Percentiles rank a stretch among this genome's conserved stretches.
These are phyloP conservation scores for Cephalotes varians DNA, from an alignment of 2,888 invertebrate genomes.

Conservation along the genomic window DNA sequence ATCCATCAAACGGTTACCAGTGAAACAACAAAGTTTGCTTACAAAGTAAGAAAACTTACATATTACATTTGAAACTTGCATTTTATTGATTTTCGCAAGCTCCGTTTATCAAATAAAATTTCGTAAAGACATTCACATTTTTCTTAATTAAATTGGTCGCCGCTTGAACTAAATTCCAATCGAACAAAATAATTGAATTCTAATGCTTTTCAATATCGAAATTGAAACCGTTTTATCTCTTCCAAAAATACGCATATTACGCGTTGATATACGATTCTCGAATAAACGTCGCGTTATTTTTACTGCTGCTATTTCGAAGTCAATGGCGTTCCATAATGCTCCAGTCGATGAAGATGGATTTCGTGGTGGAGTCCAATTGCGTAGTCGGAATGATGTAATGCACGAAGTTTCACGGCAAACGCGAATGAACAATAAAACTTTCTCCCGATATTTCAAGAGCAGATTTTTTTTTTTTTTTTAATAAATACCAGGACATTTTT, in stretches of 20 bases:
- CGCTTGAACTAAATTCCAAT: not conserved
- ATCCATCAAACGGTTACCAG: not conserved
- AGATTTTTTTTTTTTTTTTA: not conserved
- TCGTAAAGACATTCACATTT: not conserved
- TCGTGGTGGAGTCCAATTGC: conserved; percentile 43
- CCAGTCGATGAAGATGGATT: conserved; percentile 48
- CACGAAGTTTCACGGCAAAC: not conserved
- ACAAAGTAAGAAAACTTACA: not conserved
- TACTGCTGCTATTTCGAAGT: conserved; percentile 24
- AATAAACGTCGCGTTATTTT: conserved; percentile 22
- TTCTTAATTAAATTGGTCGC: not conserved
- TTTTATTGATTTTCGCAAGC: not conserved
- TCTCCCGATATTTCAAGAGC: not conserved
- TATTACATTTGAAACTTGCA: not conserved
- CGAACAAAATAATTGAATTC: not conserved
- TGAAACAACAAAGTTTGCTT: not conserved
- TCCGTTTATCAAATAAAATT: not conserved
- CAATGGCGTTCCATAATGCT: conserved; percentile 29
- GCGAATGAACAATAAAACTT: not conserved
- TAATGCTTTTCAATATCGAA: not conserved
- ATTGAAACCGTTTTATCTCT: not conserved
- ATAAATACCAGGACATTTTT: not conserved
- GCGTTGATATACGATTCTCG: not conserved
- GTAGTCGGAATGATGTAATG: conserved; percentile 10
- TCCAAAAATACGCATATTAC: not conserved